A percentile compares a stretch with the other conserved stretches of the same genome.
These are phyloP conservation scores for Phenganax stokvisi DNA, from an alignment of 92 coral and sea anemone species.

Conservation along the genomic window DNA sequence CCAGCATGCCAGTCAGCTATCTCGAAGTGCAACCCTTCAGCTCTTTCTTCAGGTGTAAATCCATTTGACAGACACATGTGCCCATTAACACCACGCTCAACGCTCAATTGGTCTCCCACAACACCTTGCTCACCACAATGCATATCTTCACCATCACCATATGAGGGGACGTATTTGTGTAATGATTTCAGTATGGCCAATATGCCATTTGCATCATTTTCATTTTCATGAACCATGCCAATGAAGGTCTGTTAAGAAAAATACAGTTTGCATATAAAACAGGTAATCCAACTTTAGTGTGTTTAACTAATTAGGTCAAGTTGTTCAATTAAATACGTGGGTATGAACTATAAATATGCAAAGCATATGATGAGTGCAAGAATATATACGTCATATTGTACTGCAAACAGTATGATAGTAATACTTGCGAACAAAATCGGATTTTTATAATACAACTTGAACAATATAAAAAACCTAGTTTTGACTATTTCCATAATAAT, in stretches of 20 bases:
- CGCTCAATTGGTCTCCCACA: conserved; percentile 54
- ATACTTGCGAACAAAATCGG: no score
- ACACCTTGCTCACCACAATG: conserved; percentile 52
- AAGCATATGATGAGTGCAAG: not conserved
- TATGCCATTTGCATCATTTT: conserved; percentile 49
- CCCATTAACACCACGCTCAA: conserved; percentile 23
- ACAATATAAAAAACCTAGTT: no score
- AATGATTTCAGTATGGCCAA: conserved; percentile 43
- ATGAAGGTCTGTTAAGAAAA: no score
- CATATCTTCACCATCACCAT: conserved; percentile 57
- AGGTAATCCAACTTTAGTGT: no score
- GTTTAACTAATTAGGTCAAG: no score
- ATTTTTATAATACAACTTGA: no score
- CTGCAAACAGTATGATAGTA: no score
- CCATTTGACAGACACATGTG: conserved; percentile 34
- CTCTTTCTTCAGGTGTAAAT: conserved; percentile 29
- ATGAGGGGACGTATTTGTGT: conserved; percentile 50
- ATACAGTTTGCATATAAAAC: no score
- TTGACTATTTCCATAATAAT: no score
- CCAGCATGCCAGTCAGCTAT: conserved; percentile 53
- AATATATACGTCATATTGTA: no score
- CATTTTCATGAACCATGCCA: no score
- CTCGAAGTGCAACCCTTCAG: conserved; percentile 32
- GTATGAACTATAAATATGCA: not conserved
- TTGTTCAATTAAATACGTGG: not conserved